Base-by-base conservation (phyloP, 2,113 vertebrate genomes). In the Paratilapia polleni region DNA sequence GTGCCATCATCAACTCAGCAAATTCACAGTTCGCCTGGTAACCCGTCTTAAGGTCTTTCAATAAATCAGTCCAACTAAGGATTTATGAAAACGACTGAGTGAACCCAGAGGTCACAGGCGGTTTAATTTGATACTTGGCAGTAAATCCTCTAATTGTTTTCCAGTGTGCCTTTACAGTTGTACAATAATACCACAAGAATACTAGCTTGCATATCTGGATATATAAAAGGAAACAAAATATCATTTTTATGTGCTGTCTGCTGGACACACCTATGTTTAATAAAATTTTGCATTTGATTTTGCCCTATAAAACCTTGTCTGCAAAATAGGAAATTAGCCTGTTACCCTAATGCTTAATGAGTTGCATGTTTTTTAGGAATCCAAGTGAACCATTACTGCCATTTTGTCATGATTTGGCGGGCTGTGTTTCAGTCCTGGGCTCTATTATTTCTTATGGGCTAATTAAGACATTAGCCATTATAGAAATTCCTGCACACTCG, bases 361-460 rank as follows among this genome's bases (percentile, higher is more conserved):
- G 89, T 73, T 92, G 93, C 91, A 91, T 94, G 91, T 93, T 94
- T 94, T 93, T 91, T 82, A 90, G 87, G 88, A 88, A 88, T 93
- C 88, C 82, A 81, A 85, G 88, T 81, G 83, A 94, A 92, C 89
- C 86, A 31, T 93, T 93, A 88, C 89, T 89, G 90, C 92, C 92
- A 89, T 94, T 95, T 92, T 95, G 92, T 95, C 94, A 94, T 94
- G 92, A 93, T 95, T 94, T 95, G 95, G 94, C 92, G 83, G 91
- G 77, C 81, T 83, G 68, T 24, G 77, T 83, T 94, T 94, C 81
- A 84, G 91, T 89, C 88, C 91, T 95, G 92, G 87, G 58, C 93
- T 94, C 89, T 93, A 95, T 96, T 95, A 95, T 95, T 93, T 96
- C 93, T 96, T 95, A 94, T 95, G 87, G 91, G 91, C 93, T 96